A percentile compares a stretch with the other conserved stretches of the same genome.
Evolutionary conservation across 2,888 invertebrate genomes (phyloP).

Genomic region (Leucania comma): DNA sequence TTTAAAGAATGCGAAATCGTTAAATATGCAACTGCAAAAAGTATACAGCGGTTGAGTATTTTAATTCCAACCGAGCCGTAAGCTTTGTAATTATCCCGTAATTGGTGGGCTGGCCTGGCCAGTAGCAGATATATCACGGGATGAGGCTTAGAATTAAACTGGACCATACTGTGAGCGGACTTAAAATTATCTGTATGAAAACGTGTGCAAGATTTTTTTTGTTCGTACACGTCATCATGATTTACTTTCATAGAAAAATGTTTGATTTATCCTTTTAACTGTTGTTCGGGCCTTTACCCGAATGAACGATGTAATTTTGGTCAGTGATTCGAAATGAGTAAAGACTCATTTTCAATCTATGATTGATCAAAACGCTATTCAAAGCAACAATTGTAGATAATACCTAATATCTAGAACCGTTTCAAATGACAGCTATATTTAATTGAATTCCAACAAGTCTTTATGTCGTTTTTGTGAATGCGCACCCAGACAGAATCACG

Average conservation of each 20-base stretch:
- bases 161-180: constrained; percentile 23
- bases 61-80: constrained; percentile 71
- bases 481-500: constrained; percentile 67
- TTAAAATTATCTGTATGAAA: constrained; percentile 22
- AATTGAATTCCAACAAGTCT: constrained; percentile 63
- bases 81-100: constrained; percentile 87
- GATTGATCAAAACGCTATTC: not conserved
- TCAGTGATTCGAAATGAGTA: too few species aligned
- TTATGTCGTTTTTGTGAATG: constrained; percentile 63
- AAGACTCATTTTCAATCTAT: not conserved
- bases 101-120: constrained; percentile 82
- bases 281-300: not conserved
- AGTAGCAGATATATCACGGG: constrained; percentile 86
- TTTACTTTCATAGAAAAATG: not conserved
- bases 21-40: constrained; percentile 63
- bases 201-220: not conserved
- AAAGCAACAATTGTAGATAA: constrained; percentile 17
- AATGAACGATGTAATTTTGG: too few species aligned
- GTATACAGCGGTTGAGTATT: constrained; percentile 59
- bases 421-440: constrained; percentile 63
- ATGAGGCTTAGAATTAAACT: constrained; percentile 70
- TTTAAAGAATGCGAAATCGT: constrained; percentile 58
- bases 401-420: constrained; percentile 55
- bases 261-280: not conserved
- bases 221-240: too few species aligned